Percentiles rank a stretch among this genome's conserved stretches.
phyloP scores from a whole-genome alignment of 2,888 invertebrate species.

The Phorcus lineatus region DNA sequence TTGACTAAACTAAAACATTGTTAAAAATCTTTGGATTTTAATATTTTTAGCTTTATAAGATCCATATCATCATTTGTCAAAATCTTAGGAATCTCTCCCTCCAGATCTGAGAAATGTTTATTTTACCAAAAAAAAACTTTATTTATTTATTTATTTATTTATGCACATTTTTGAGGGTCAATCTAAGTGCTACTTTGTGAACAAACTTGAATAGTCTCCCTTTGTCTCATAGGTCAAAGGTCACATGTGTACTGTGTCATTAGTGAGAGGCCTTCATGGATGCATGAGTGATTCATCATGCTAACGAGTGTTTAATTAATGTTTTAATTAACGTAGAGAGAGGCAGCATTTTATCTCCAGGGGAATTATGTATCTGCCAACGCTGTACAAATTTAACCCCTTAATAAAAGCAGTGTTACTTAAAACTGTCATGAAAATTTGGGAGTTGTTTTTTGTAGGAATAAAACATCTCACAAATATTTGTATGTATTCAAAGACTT shows the following conservation, averaged over 20 bases:
- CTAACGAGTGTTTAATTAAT: too few species aligned
- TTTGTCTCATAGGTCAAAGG: conserved; percentile 1
- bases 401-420: conserved; percentile 6
- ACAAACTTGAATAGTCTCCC: not conserved
- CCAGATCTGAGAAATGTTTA: too few species aligned
- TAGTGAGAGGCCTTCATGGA: not conserved
- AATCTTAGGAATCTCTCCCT: too few species aligned
- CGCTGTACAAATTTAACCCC: not conserved
- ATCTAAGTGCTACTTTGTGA: conserved; percentile 13
- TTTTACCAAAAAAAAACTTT: too few species aligned
- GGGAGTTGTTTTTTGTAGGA: not conserved
- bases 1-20: too few species aligned
- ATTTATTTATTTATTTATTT: too few species aligned
- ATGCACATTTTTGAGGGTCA: too few species aligned
- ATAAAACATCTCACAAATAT: not conserved
- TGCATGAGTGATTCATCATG: too few species aligned
- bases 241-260: not conserved
- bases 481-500: not conserved
- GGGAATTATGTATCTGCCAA: not conserved
- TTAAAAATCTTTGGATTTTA: too few species aligned
- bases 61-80: too few species aligned
- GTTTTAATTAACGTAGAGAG: too few species aligned
- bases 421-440: not conserved
- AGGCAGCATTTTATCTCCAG: conserved; percentile 4
- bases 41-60: too few species aligned